Percentiles rank a stretch among this genome's conserved stretches.
Conservation (phyloP, 2,797 vertebrate genomes). For the Gallinago nigripennis region DNA sequence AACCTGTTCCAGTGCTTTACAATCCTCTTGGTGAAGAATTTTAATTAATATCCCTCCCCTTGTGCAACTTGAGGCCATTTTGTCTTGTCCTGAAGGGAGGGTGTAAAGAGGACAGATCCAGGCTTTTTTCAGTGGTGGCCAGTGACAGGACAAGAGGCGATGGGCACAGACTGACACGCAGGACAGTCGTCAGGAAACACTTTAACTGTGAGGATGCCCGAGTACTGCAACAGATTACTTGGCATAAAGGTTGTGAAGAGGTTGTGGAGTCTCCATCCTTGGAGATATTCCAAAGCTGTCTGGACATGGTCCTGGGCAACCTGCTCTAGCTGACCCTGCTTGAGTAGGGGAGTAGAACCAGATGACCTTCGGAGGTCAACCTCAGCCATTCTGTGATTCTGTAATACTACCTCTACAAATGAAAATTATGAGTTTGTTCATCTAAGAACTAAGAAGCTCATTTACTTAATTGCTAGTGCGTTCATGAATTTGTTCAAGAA, state of each 20-base stretch:
- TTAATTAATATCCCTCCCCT: not conserved
- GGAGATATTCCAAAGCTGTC: not conserved
- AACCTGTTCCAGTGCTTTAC: not conserved
- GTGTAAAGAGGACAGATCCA: not conserved
- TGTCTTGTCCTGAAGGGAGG: not conserved
- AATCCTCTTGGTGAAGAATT: not conserved
- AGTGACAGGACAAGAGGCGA: not conserved
- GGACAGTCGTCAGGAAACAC: not conserved
- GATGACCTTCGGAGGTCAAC: not conserved
- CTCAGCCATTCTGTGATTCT: not conserved
- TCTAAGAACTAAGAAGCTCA: not conserved
- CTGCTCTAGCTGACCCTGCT: not conserved
- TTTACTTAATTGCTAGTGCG: not conserved
- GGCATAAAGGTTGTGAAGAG: not conserved
- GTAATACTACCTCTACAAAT: not conserved
- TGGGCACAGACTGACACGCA: not conserved
- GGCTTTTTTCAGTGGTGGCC: not conserved
- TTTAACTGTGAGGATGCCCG: not conserved
- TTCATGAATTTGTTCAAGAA: not conserved
- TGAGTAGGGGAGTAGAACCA: not conserved
- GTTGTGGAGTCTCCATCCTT: not conserved
- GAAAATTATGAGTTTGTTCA: accelerated
- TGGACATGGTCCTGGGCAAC: not conserved
- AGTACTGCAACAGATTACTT: not conserved
- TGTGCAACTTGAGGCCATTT: not conserved